A percentile compares a stretch with the other conserved stretches of the same genome.
These are phyloP conservation scores for Philaenus spumarius DNA, from an alignment of 1,140 invertebrate species.

Conservation along the genomic window DNA sequence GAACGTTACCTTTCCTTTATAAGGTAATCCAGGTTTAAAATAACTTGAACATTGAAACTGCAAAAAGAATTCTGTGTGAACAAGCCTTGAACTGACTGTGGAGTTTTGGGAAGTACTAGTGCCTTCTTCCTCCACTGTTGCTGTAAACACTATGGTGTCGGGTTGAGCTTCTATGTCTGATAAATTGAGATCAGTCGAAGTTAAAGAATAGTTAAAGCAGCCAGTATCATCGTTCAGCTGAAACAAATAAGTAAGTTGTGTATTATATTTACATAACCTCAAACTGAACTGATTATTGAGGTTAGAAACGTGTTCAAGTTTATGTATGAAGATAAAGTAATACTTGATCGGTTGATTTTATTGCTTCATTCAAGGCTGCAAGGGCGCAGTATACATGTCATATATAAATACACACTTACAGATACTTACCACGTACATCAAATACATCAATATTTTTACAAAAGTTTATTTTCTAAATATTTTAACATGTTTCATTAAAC, in stretches of 20 bases:
- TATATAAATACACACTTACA: too few species aligned
- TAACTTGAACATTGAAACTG: conserved; percentile 11
- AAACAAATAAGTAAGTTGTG: not conserved
- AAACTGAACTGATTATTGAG: too few species aligned
- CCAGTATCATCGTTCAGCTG: conserved; percentile 7
- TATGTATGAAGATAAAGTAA: too few species aligned
- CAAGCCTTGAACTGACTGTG: not conserved
- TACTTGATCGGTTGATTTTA: too few species aligned
- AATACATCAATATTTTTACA: too few species aligned
- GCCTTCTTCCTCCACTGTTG: conserved; percentile 1
- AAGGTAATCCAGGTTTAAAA: conserved; percentile 18
- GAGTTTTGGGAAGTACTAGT: not conserved
- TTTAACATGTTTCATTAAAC: too few species aligned
- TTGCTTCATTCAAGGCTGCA: too few species aligned
- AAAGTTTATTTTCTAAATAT: too few species aligned
- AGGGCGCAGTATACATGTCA: too few species aligned
- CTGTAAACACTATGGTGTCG: conserved; percentile 2
- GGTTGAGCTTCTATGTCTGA: not conserved
- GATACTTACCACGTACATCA: too few species aligned
- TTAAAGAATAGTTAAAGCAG: not conserved
- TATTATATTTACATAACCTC: too few species aligned
- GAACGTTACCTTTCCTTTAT: conserved; percentile 20
- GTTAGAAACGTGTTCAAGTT: too few species aligned
- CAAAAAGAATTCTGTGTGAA: not conserved
- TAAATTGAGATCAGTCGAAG: conserved; percentile 1